A percentile compares a stretch with the other conserved stretches of the same genome.
phyloP scores from a whole-genome alignment of 2,888 invertebrate species.

The Metellina segmentata region DNA sequence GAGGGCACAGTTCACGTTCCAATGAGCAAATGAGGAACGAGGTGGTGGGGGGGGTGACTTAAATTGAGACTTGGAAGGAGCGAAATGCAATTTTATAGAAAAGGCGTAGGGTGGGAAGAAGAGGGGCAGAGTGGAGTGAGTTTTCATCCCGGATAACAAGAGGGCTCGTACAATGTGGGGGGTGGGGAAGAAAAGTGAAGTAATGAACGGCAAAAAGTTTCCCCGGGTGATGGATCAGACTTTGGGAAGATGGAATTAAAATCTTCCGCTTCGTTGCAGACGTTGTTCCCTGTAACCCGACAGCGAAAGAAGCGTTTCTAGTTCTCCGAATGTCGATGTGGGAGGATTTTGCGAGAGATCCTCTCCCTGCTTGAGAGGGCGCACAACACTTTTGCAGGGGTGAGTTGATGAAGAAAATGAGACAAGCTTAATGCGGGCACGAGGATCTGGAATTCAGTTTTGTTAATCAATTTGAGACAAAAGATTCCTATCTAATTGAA shows the following conservation, averaged over 20 bases:
- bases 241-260: not conserved
- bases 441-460: not conserved
- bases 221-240: not conserved
- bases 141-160: not conserved
- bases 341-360: too few species aligned
- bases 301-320: not conserved
- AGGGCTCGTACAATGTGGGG: not conserved
- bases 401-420: not conserved
- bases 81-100: slow-evolving; percentile 31
- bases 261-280: not conserved
- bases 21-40: slow-evolving; percentile 15
- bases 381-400: not conserved
- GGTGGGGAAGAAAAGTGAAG: not conserved
- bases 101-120: too few species aligned
- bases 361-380: too few species aligned
- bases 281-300: not conserved
- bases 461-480: not conserved
- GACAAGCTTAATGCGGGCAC: not conserved
- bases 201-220: not conserved
- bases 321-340: too few species aligned
- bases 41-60: not conserved
- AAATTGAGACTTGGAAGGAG: slow-evolving; percentile 13
- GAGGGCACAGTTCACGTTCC: slow-evolving; percentile 16
- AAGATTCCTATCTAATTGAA: not conserved
- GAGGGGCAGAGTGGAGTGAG: too few species aligned